Evolutionary conservation across 1,140 invertebrate species (phyloP), one percentile per base, ranked within the genome.

Genomic region (Andrena cerasifolii): DNA sequence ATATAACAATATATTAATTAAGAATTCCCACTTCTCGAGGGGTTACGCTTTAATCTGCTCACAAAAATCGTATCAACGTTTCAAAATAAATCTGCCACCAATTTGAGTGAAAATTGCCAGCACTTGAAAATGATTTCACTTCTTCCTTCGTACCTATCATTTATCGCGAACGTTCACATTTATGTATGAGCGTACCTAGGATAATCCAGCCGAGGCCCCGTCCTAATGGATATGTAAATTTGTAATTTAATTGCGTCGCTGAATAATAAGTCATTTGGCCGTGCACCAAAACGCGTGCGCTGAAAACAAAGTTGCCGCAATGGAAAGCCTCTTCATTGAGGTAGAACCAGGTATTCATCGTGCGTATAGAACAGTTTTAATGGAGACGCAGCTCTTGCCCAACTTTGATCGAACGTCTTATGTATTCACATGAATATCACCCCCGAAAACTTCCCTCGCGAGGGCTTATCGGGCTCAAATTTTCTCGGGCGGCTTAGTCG

Each of bases 191-290:
- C 75, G 75, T 71, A 58, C 72, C 75, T 67, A 54, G 75, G 79
- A 67, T 77, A 82, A 75, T 74, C 77, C 74, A 36, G 51, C 21
- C 43, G 54, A 53, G 21, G 53, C 65, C 3, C 18, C 70, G 21
- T 24, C 45, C 66, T 79, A 82, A 79, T 84, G 68, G 82, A 84
- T 84, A 82, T 82, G 80, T 82, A 84, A 84, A 84, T 84, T 67
- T 63, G 66, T 67, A 83, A 84, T 84, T 84, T 84, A 84, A 84
- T 84, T 82, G 80, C 82, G 59, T 33, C 65, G 51, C 62, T 84
- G 82, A 84, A 84, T 84, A 84, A 83, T 79, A 84, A 82, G 80
- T 79, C 66, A 70, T 70, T 75, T 73, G 70, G 65, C 71, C 53
- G 43, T 70, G 71, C 51, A 68, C 63, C 58, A 76, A 82, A 74